Evolutionary conservation across 1,140 invertebrate species (phyloP), one percentile per base, ranked within the genome.

Genomic region (Asobara japonica): DNA sequence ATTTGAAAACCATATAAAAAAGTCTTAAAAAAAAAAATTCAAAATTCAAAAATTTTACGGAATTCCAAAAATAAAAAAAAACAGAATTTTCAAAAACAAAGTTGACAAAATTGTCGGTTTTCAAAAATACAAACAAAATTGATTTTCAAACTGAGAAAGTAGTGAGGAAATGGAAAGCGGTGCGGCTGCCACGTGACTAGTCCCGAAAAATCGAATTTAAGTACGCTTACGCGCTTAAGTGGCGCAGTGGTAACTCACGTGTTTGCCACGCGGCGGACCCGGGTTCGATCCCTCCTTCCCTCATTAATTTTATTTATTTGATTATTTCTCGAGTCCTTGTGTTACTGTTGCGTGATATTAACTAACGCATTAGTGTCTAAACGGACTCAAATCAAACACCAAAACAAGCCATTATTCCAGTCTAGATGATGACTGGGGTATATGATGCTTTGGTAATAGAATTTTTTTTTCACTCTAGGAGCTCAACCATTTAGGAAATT

Each of bases 381-480:
- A 25, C 18, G 51, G 51, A 56, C 51, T 56, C 22, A 56, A 56
- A 56, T 56, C 1, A 56, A 56, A 22, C 10, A 56, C 51, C 51
- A 56, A 13, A 56, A 56, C 51, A 56, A 56, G 51, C 51, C 51
- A 56, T 56, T 25, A 56, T 27, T 22, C 51, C 51, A 56, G 51
- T 56, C 13, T 25, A 27, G 2, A 18, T 11, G 6, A 27, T 56
- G 51, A 56, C 51, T 25, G 51, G 51, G 22, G 22, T 56, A 56
- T 56, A 56, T 22, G 51, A 56, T 56, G 22, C 22, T 25, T 25
- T 56, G 51, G 51, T 56, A 25, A 56, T 13, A 56, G 13, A 25
- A 51, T n/a, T 56, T 18, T 56, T 56, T 56, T 22, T 56, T 27
- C 5, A 36, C 11, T 6, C 5, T 36, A 5, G 31, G 11, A 36